Base-by-base conservation (phyloP, 2,113 vertebrate genomes). In the Protomyctophum bolini region DNA sequence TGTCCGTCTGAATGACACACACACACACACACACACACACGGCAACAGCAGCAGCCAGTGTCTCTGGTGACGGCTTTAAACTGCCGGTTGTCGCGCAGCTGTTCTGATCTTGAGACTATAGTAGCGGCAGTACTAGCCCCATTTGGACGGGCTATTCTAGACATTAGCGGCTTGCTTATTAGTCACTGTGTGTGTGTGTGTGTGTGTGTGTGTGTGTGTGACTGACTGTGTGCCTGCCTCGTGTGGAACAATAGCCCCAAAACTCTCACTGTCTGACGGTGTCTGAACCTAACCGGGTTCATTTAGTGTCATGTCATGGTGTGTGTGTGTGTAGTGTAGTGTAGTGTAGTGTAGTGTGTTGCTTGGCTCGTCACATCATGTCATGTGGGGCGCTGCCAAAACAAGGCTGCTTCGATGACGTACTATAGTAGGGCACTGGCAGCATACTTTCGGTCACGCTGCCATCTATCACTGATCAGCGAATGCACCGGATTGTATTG, bases 41-140 rank as follows among this genome's bases (percentile, higher is more conserved):
- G 21, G 21, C 21, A 21, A 2, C 21, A 21, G 21, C 21, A 21
- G 21, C 21, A 21, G 2, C 51, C 49, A 47, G 47, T 49, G 67
- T 70, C 61, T 70, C 58, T 63, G 68, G 10, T 76, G 79, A 73
- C 80, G 72, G 68, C 67, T 68, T 62, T 54, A 64, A 21, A 64
- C 70, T 54, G 61, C 65, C 47, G 54, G 63, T 21, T 21, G 21
- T 21, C 21, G 46, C 21, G 46, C 89, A 89, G 88, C 87, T 90
- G 88, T 75, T 83, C 21, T 21, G 21, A 21, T 21, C 21, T 21
- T 21, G 21, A 21, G 21, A 21, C 1, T 21, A 21, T 21, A 21
- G 21, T 21, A 21, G 21, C 21, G 21, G 21, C 21, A 21, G 21
- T 2, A 21, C 21, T 21, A 21, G 21, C 21, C 21, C 21, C 21